phyloP scores from a whole-genome alignment of 2,888 invertebrate genomes.

The Andricus quercusramuli region DNA sequence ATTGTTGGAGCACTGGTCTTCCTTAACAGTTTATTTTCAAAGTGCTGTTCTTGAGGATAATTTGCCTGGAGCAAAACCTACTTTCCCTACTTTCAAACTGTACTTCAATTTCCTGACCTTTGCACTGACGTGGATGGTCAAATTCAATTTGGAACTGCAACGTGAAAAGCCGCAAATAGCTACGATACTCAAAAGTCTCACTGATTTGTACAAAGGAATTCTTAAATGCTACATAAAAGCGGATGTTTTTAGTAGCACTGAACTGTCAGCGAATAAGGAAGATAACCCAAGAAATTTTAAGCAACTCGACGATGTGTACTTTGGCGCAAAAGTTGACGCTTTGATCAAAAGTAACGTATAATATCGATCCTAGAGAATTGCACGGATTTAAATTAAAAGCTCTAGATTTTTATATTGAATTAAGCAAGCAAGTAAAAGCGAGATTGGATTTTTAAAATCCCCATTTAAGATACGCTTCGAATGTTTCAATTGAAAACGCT shows the following conservation, averaged over 20 bases:
- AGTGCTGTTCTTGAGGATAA: background rate
- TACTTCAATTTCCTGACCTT: background rate
- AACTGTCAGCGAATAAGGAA: too few relatives aligned
- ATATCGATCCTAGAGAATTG: constrained; percentile 41
- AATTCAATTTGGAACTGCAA: background rate
- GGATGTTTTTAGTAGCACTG: background rate
- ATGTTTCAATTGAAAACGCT: too few relatives aligned
- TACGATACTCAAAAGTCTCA: background rate
- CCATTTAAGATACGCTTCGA: too few relatives aligned
- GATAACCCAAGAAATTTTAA: constrained; percentile 37
- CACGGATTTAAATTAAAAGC: constrained; percentile 28
- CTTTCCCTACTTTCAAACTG: background rate
- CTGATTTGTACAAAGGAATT: background rate
- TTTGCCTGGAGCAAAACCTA: background rate
- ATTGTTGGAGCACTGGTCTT: too few relatives aligned
- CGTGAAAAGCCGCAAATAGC: constrained; percentile 3
- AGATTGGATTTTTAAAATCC: too few relatives aligned
- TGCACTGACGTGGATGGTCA: too few relatives aligned
- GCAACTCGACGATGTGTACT: constrained; percentile 37
- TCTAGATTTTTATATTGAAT: too few relatives aligned
- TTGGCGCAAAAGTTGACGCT: constrained; percentile 42
- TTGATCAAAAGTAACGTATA: constrained; percentile 36
- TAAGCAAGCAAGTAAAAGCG: too few relatives aligned
- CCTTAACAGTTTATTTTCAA: constrained; percentile 17
- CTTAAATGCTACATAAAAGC: background rate